phyloP scores from a whole-genome alignment of 2,888 invertebrate genomes.

The Epistrophe eligans region DNA sequence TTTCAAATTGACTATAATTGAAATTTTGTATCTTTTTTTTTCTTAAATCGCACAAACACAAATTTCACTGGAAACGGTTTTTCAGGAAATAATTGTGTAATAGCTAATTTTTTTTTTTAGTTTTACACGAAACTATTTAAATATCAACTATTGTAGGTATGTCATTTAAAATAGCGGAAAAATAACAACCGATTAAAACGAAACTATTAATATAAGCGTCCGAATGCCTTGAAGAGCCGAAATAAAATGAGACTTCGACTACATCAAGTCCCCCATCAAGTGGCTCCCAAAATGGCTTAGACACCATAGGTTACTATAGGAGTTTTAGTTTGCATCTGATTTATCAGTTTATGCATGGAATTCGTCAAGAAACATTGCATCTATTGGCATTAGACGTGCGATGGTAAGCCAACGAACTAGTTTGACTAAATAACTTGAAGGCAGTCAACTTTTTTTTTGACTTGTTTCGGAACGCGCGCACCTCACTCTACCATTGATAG shows the following conservation, averaged over 20 bases:
- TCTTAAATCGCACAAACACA: conserved; percentile 39
- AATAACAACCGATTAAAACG: conserved; percentile 8
- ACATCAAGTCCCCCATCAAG: conserved; percentile 28
- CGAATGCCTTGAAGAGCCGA: conserved; percentile 53
- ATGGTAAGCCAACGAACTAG: conserved; percentile 28
- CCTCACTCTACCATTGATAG: background rate
- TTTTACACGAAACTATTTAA: conserved; percentile 11
- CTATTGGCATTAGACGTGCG: conserved; percentile 4
- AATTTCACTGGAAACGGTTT: conserved; percentile 44
- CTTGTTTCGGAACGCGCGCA: conserved; percentile 43
- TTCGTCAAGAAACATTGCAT: conserved; percentile 48
- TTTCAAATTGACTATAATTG: conserved; percentile 26
- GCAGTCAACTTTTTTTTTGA: conserved; percentile 69
- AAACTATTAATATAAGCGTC: conserved; percentile 51
- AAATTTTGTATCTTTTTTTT: conserved; percentile 7
- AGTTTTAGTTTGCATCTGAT: conserved; percentile 58
- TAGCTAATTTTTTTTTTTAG: conserved; percentile 11
- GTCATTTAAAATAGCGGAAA: conserved; percentile 26
- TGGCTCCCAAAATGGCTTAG: conserved; percentile 21
- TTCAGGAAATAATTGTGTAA: conserved; percentile 69
- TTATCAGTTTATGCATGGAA: conserved; percentile 57
- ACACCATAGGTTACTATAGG: background rate
- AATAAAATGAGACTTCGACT: conserved; percentile 58
- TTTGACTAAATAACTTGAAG: conserved; percentile 63
- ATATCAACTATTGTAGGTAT: background rate